These are phyloP conservation scores for Anthoscopus minutus DNA, from an alignment of 2,113 vertebrate species.

Conservation along the genomic window DNA sequence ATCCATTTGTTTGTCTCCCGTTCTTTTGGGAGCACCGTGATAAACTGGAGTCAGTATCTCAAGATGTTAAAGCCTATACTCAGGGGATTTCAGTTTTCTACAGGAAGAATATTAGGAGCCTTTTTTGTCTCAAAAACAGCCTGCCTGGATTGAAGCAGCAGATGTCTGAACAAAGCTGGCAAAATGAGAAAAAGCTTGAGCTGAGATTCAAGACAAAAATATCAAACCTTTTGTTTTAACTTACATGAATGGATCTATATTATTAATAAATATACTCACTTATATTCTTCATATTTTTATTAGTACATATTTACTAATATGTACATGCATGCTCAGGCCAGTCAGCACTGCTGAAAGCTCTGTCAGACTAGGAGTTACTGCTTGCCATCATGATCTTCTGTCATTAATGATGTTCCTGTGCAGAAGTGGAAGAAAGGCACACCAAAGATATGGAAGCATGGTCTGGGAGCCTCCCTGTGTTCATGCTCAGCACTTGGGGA, in stretches of 20 bases:
- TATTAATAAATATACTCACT: neutral
- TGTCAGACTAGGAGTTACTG: neutral
- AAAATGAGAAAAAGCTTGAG: neutral
- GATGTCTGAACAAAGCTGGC: neutral
- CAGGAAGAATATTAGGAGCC: neutral
- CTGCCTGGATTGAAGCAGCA: neutral
- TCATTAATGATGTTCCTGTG: fast-evolving
- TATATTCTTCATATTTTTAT: neutral
- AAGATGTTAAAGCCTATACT: neutral
- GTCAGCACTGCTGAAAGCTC: neutral
- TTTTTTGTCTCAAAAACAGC: neutral
- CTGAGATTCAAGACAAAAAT: neutral
- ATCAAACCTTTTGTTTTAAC: neutral
- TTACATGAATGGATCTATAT: neutral
- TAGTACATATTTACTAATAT: neutral
- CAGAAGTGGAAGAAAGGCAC: neutral
- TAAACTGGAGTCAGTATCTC: neutral
- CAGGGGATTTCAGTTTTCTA: neutral
- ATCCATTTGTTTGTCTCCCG: neutral
- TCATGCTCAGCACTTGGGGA: neutral
- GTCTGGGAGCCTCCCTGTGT: neutral
- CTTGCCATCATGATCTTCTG: neutral
- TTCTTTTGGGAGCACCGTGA: neutral
- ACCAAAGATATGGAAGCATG: fast-evolving
- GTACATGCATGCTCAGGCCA: neutral